A percentile compares a stretch with the other conserved stretches of the same genome.
These are phyloP conservation scores for Cepaea nemoralis DNA, from an alignment of 1,140 invertebrate genomes.

Conservation along the genomic window DNA sequence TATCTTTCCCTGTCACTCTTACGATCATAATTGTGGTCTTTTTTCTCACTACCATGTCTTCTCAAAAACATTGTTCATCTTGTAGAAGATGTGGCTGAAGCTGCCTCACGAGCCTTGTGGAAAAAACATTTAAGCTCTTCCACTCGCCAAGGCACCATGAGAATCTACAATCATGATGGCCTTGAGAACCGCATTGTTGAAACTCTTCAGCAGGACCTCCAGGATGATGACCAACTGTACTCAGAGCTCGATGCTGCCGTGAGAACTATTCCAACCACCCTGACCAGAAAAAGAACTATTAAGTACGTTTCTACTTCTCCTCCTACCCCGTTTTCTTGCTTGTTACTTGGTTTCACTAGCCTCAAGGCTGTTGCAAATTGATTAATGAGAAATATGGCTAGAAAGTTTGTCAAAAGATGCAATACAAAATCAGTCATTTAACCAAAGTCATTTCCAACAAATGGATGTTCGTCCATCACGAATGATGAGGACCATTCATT, in stretches of 20 bases:
- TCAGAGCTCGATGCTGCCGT: conserved; percentile 57
- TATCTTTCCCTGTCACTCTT: too few species aligned
- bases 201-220: conserved; percentile 15
- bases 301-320: conserved; percentile 46
- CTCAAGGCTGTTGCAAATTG: background rate
- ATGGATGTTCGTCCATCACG: too few species aligned
- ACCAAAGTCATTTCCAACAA: too few species aligned
- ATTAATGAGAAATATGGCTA: too few species aligned
- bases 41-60: too few species aligned
- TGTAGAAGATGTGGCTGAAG: conserved; percentile 27
- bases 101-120: conserved; percentile 4
- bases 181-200: conserved; percentile 44
- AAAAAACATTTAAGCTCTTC: conserved; percentile 44
- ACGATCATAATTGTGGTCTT: too few species aligned
- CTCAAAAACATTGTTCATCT: background rate
- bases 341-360: background rate
- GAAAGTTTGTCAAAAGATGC: too few species aligned
- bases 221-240: conserved; percentile 47
- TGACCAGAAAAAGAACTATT: conserved; percentile 54
- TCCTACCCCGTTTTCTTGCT: background rate
- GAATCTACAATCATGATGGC: conserved; percentile 38
- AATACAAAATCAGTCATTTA: too few species aligned
- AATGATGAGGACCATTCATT: too few species aligned
- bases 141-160: conserved; percentile 31
- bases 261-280: conserved; percentile 54